Conservation (phyloP, 1,140 invertebrate species). For the Lucilia cuprina region DNA sequence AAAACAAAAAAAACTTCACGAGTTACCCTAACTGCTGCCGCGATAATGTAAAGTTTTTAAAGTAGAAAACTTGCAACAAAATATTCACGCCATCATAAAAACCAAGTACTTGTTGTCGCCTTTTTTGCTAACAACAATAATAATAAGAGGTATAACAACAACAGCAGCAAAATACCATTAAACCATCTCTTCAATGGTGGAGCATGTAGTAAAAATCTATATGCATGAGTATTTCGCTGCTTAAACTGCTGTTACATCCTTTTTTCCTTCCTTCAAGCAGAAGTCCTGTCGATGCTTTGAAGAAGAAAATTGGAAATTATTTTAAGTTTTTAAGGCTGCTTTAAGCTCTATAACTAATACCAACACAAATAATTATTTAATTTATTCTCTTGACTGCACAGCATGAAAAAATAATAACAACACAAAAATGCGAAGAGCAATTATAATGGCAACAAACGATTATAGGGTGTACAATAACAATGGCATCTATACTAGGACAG, state of each 20-base stretch:
- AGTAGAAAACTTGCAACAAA: neutral
- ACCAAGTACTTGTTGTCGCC: conserved; percentile 10
- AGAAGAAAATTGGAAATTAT: neutral
- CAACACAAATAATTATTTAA: conserved; percentile 34
- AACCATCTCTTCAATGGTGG: neutral
- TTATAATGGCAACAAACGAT: neutral
- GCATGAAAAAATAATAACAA: neutral
- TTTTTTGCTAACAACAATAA: neutral
- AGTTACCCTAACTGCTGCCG: neutral
- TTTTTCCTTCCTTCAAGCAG: neutral
- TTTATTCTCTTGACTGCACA: conserved; percentile 22
- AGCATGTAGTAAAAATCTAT: neutral
- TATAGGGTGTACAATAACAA: neutral
- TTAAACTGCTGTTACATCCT: neutral
- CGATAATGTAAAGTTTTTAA: neutral
- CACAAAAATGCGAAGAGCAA: neutral
- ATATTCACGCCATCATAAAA: conserved; percentile 17
- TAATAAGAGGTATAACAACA: neutral
- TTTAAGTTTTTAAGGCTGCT: conserved; percentile 4
- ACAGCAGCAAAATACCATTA: neutral
- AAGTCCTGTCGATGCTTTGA: neutral
- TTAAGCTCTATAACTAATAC: conserved; percentile 26
- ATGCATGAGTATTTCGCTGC: neutral
- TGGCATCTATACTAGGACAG: neutral
- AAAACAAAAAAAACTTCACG: no score